Percentiles rank a stretch among this genome's conserved stretches.
phyloP scores from a whole-genome alignment of 2,797 vertebrate genomes.

The Alosa sapidissima region DNA sequence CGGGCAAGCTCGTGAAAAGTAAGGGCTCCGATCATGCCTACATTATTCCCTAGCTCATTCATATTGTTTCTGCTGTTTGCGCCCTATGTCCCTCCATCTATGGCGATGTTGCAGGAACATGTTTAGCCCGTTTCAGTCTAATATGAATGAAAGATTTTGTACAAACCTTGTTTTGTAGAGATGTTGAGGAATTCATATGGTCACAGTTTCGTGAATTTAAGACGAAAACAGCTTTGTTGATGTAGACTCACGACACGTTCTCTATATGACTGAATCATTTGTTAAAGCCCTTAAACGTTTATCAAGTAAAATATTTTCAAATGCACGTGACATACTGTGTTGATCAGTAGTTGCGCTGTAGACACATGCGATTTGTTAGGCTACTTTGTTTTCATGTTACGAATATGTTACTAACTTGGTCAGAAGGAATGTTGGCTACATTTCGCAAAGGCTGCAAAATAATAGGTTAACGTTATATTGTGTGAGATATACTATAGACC shows the following conservation, averaged over 20 bases:
- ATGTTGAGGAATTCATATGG: not conserved
- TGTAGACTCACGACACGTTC: not conserved
- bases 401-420: not conserved
- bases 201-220: not conserved
- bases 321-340: not conserved
- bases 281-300: not conserved
- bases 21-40: slow-evolving; percentile 58
- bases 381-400: not conserved
- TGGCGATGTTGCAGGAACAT: not conserved
- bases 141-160: slow-evolving; percentile 4
- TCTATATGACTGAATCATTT: not conserved
- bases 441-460: not conserved
- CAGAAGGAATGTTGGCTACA: not conserved
- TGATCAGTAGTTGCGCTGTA: not conserved
- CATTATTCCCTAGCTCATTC: slow-evolving; percentile 13
- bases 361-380: not conserved
- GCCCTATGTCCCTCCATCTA: not conserved
- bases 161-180: not conserved
- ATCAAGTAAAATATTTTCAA: not conserved
- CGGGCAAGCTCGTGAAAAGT: slow-evolving; percentile 85
- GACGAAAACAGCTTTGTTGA: not conserved
- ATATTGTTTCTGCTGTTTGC: slow-evolving; percentile 20
- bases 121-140: not conserved
- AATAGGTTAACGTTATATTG: not conserved
- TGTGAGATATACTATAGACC: not conserved